These are phyloP conservation scores for Thripadectes ignobilis DNA, from an alignment of 2,797 vertebrate genomes.

Conservation along the genomic window DNA sequence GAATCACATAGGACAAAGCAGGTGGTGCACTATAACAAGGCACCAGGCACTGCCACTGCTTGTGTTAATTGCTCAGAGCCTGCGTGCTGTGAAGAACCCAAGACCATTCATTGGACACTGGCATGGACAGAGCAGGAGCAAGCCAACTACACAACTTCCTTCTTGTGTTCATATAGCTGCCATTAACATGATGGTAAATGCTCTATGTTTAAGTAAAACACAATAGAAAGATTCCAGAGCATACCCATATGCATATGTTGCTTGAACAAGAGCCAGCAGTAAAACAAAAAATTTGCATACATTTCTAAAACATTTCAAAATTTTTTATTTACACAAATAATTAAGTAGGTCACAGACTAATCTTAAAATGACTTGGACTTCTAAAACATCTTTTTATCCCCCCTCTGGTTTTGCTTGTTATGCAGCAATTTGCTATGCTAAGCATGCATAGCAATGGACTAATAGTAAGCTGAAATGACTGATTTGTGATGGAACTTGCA, in stretches of 20 bases:
- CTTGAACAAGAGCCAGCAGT: neutral
- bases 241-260: neutral
- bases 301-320: neutral
- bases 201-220: neutral
- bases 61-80: neutral
- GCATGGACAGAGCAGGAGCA: neutral
- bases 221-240: neutral
- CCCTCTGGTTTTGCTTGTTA: neutral
- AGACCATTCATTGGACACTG: neutral
- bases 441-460: neutral
- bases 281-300: neutral
- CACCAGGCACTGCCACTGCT: neutral
- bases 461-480: neutral
- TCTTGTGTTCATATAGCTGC: neutral
- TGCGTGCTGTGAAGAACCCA: neutral
- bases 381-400: neutral
- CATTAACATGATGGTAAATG: neutral
- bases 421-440: slow-evolving; percentile 21
- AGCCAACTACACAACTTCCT: neutral
- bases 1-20: neutral
- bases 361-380: neutral
- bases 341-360: neutral
- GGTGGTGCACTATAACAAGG: neutral
- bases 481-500: slow-evolving; percentile 42
- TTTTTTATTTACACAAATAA: neutral